Evolutionary conservation across 2,113 vertebrate species (phyloP), one percentile per base, ranked within the genome.

Genomic region (Globicephala melas): DNA sequence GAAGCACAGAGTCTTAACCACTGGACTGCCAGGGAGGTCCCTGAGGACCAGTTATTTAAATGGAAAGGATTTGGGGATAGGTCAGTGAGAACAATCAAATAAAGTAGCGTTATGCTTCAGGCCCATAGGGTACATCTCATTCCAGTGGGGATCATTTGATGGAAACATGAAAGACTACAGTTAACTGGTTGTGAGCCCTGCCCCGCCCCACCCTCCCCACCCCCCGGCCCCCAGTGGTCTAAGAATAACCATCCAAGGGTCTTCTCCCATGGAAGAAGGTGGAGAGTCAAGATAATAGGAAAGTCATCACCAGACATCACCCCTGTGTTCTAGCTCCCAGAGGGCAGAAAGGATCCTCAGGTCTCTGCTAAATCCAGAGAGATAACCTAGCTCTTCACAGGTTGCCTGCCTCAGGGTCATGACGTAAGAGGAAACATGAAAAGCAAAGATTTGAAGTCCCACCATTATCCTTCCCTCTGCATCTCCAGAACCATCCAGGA

Each of bases 161-260:
- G 2, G 15, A 15, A 62, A 88, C 89, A 20, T 25, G 38, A 81
- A 47, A 83, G 50, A 68, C 20, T 86, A 6, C 18, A 91, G n/a
- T 28, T 77, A 87, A 68, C 67, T 41, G 17, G 47, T 31, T 79
- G 6, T 31, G 23, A 70, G 5, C 21, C 1, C 8, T 58, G 55
- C 55, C 23, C 21, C 0, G 50, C 50, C 17, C 15, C 15, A 0
- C 50, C 15, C 50, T 53, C 50, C 50, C 13, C 4, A 1, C 50
- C 5, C 50, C 50, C 1, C 1, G 38, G 1, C 50, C 8, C 13
- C 14, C 23, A 31, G 23, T 74, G 26, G 31, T 47, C 28, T 67
- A 74, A 14, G n/a, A 89, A 28, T 82, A 55, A 31, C 38, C 36
- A 62, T 41, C 53, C 18, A 6, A 55, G 65, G 20, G 14, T 86